Evolutionary conservation across 2,888 invertebrate genomes (phyloP).

Genomic region (Rapana venosa): DNA sequence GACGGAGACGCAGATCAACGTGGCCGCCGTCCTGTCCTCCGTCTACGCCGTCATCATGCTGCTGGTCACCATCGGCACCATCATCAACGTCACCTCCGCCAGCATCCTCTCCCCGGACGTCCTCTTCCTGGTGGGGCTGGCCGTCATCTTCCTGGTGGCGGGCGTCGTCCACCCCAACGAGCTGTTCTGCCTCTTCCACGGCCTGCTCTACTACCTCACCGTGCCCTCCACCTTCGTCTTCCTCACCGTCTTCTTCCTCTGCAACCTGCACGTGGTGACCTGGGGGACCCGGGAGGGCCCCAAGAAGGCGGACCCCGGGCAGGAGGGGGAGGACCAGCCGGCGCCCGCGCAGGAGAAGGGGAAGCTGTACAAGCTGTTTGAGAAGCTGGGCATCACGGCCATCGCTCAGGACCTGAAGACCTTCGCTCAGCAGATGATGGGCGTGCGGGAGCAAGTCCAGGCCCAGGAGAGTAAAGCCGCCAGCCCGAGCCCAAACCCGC

Average conservation of each 20-base stretch:
- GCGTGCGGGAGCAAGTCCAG: slow-evolving; percentile 36
- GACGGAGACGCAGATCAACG: slow-evolving; percentile 89
- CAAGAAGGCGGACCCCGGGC: slow-evolving; percentile 64
- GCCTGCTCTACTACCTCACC: slow-evolving; percentile 89
- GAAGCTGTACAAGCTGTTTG: slow-evolving; percentile 81
- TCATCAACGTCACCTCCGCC: slow-evolving; percentile 96
- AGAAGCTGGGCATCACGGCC: slow-evolving; percentile 49
- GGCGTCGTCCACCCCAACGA: slow-evolving; percentile 97
- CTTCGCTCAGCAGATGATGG: slow-evolving; percentile 85
- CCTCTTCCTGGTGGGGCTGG: slow-evolving; percentile 76
- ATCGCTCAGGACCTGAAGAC: slow-evolving; percentile 54
- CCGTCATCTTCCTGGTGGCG: slow-evolving; percentile 97
- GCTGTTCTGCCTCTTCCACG: slow-evolving; percentile 81
- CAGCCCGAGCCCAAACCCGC: not conserved
- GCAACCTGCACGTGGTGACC: slow-evolving; percentile 93
- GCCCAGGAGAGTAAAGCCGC: slow-evolving; percentile 76
- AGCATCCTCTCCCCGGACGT: slow-evolving; percentile 80
- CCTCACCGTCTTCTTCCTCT: slow-evolving; percentile 92
- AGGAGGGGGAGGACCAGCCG: slow-evolving; percentile 87
- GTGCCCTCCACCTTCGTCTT: slow-evolving; percentile 97
- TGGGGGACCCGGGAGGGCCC: slow-evolving; percentile 94
- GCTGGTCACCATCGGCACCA: slow-evolving; percentile 98
- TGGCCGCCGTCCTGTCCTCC: slow-evolving; percentile 82
- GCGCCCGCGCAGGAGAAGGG: slow-evolving; percentile 84
- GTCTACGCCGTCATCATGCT: slow-evolving; percentile 98